Percentiles rank a stretch among this genome's conserved stretches.
Conservation (phyloP, 2,797 vertebrate species). For the Danio jaintianensis region DNA sequence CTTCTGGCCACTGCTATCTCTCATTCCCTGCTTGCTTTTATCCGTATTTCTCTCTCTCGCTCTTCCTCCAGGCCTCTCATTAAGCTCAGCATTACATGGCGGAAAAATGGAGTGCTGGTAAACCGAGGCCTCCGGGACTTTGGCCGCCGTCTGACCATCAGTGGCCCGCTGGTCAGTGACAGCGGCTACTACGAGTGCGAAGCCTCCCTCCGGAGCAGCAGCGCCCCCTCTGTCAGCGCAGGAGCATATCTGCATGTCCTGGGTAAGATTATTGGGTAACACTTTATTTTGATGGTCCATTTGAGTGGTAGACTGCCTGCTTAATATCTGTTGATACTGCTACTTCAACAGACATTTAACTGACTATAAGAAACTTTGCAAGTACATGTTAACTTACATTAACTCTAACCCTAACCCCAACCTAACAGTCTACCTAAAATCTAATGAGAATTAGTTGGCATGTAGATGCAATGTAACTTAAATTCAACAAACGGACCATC, state of each 20-base stretch:
- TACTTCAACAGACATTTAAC: no score
- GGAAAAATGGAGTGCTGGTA: conserved; percentile 85
- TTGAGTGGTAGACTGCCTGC: no score
- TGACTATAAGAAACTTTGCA: no score
- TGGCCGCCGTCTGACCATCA: conserved; percentile 89
- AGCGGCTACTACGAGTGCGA: conserved; percentile 93
- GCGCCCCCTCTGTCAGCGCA: conserved; percentile 81
- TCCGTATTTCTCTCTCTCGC: conserved; percentile 52
- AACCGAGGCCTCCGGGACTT: conserved; percentile 88
- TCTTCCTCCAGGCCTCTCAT: conserved; percentile 85
- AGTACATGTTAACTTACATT: no score
- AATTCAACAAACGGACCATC: no score
- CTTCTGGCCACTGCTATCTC: conserved; percentile 63
- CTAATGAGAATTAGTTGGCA: no score
- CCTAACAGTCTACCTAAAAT: no score
- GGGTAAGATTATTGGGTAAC: conserved; percentile 83
- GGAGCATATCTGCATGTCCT: conserved; percentile 88
- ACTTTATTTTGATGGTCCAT: no score
- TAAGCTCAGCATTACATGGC: conserved; percentile 93
- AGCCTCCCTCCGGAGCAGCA: conserved; percentile 90
- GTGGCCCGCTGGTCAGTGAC: conserved; percentile 83
- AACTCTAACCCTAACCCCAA: no score
- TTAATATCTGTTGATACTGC: no score
- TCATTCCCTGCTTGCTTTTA: conserved; percentile 61
- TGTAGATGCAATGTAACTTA: no score